Percentiles rank a stretch among this genome's conserved stretches.
Conservation (phyloP, 2,888 invertebrate genomes). For the Cistogaster globosa region DNA sequence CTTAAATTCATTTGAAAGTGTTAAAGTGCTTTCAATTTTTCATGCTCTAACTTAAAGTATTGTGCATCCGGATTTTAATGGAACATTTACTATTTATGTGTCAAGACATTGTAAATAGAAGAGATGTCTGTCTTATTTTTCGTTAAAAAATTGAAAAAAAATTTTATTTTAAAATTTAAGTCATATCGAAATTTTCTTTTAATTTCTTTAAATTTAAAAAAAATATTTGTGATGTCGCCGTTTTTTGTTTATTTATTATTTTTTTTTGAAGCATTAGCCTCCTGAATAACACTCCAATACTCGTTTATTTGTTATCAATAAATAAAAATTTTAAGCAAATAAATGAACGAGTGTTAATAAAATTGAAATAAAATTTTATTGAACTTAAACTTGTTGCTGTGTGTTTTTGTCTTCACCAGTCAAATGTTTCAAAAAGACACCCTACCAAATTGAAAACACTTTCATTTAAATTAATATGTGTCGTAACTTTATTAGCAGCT, state of each 20-base stretch:
- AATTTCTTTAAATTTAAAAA: constrained; percentile 7
- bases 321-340: constrained; percentile 16
- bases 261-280: constrained; percentile 21
- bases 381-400: constrained; percentile 51
- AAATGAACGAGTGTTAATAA: neutral
- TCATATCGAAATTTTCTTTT: too few species aligned
- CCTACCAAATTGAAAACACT: too few species aligned
- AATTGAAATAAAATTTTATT: constrained; percentile 12
- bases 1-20: too few species aligned
- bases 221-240: constrained; percentile 39
- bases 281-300: neutral
- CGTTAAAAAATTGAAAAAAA: too few species aligned
- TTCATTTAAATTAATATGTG: too few species aligned
- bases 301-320: constrained; percentile 41
- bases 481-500: too few species aligned
- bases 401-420: constrained; percentile 14
- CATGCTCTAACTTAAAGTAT: too few species aligned
- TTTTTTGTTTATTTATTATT: too few species aligned
- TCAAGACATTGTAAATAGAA: neutral
- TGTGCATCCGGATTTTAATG: neutral
- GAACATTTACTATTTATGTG: neutral
- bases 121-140: too few species aligned
- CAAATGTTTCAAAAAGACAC: neutral
- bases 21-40: too few species aligned
- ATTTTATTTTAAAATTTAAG: too few species aligned